A percentile compares a stretch with the other conserved stretches of the same genome.
Conservation (phyloP, 2,113 vertebrate genomes). For the Sinocyclocheilus anshuiensis region DNA sequence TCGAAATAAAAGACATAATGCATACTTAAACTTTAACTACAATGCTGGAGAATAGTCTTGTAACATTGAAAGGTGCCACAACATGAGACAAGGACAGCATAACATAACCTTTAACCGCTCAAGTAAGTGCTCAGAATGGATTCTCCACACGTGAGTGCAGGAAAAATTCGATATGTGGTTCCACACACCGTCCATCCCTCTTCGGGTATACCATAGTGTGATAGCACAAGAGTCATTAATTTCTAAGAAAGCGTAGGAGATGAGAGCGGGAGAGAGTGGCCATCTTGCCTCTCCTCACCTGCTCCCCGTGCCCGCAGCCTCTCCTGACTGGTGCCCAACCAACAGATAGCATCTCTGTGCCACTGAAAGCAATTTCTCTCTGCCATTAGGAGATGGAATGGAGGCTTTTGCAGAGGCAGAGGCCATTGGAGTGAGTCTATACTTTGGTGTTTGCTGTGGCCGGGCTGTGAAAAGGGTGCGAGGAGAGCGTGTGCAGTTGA, state of each 20-base stretch:
- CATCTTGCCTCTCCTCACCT: conserved; percentile 60
- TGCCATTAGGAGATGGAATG: conserved; percentile 67
- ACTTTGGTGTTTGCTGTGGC: conserved; percentile 11
- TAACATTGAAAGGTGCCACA: background rate
- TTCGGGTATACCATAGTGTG: conserved; percentile 52
- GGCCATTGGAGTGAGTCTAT: conserved; percentile 58
- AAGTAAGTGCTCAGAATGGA: conserved; percentile 28
- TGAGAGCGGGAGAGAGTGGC: conserved; percentile 53
- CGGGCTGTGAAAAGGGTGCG: background rate
- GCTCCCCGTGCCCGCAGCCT: conserved; percentile 28
- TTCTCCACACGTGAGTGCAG: conserved; percentile 25
- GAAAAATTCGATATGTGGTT: conserved; percentile 56
- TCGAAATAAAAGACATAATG: background rate
- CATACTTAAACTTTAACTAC: background rate
- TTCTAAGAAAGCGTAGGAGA: conserved; percentile 60
- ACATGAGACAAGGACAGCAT: background rate
- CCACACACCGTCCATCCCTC: conserved; percentile 11
- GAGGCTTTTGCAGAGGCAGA: conserved; percentile 53
- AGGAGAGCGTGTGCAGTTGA: background rate
- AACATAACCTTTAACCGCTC: conserved; percentile 23
- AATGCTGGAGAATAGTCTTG: background rate
- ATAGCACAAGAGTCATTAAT: conserved; percentile 69
- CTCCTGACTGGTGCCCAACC: conserved; percentile 54
- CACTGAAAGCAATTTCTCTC: conserved; percentile 71
- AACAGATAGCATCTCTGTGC: conserved; percentile 65